Base-by-base conservation (phyloP, 2,888 invertebrate species). In the Coelopa pilipes region DNA sequence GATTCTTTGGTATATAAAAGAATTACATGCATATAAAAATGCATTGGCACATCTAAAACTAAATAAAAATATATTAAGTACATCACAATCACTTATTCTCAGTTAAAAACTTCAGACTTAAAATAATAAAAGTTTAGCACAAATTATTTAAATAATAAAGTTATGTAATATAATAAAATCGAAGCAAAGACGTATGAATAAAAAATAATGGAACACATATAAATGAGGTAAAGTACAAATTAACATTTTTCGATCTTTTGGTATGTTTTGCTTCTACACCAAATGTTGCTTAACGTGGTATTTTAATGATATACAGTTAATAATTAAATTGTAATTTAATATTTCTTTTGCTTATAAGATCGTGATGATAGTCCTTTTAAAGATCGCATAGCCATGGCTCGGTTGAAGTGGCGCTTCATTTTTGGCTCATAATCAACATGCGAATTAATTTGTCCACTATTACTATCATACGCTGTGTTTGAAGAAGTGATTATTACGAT, bases 381-480 rank as follows among this genome's bases (percentile, higher is more conserved):
- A 69, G 94, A 94, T 15, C 95, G 90, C 95, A 96, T 95, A 17
- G 96, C 95, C 93, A 96, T 93, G 15, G 95, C 94, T 80, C 95
- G 90, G 88, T 95, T 96, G 88, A 96, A 96, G 85, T 96, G 95
- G 49, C 95, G 91, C 81, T 94, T 94, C 9, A 92, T 91, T 85
- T 92, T 93, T 81, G 90, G 89, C 78, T 92, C 92, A 74, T 88
- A 90, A 62, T 89, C 91, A 77, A 83, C 81, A 70, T 80, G 80
- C 15, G 75, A 62, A 9, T 67, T 24, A 10, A 78, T 76, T n/a
- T 73, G 75, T 5, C 75, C 76, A 34, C 72, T 78, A 53, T 76
- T 79, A 15, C 76, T 75, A 10, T 72, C 74, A 86, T 87, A 81
- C 79, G 87, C 63, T 66, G 75, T 79, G 82, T 94, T 93, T 74